A percentile compares a stretch with the other conserved stretches of the same genome.
Evolutionary conservation across 2,113 vertebrate species (phyloP).

Genomic region (Meriones unguiculatus): DNA sequence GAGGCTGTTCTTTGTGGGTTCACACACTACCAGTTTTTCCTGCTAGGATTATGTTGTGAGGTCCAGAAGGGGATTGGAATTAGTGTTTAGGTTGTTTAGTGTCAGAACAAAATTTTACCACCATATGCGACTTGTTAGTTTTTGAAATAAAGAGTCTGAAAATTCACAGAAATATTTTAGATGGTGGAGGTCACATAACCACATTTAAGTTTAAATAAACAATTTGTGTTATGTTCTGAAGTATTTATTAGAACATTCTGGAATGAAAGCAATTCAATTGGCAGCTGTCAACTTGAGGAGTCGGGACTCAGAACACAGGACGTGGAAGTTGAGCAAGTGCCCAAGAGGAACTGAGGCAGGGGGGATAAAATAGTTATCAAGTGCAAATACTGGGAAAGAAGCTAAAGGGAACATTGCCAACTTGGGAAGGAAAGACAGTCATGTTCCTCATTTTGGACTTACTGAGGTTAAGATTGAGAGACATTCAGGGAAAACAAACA

Average conservation of each 20-base stretch:
- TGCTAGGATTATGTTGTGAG: not conserved
- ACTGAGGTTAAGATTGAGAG: not conserved
- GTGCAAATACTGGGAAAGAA: not conserved
- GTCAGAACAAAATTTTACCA: not conserved
- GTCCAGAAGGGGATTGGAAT: not conserved
- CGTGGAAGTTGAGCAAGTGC: rapidly evolving
- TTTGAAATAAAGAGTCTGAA: constrained; percentile 14
- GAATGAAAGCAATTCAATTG: not conserved
- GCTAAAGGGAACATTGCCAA: not conserved
- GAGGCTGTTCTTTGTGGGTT: not conserved
- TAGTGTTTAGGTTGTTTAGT: not conserved
- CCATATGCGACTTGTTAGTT: not conserved
- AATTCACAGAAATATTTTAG: not conserved
- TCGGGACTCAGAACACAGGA: not conserved
- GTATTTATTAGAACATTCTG: not conserved
- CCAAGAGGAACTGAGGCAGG: not conserved
- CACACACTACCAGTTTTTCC: not conserved
- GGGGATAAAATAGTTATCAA: not conserved
- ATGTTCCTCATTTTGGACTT: not conserved
- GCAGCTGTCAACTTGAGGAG: not conserved
- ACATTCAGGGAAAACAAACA: not conserved
- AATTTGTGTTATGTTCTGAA: not conserved
- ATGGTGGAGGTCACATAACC: not conserved
- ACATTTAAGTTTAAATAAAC: not conserved
- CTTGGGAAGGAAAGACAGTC: not conserved